phyloP scores from a whole-genome alignment of 2,888 invertebrate species.

The Mycalesis mineus region DNA sequence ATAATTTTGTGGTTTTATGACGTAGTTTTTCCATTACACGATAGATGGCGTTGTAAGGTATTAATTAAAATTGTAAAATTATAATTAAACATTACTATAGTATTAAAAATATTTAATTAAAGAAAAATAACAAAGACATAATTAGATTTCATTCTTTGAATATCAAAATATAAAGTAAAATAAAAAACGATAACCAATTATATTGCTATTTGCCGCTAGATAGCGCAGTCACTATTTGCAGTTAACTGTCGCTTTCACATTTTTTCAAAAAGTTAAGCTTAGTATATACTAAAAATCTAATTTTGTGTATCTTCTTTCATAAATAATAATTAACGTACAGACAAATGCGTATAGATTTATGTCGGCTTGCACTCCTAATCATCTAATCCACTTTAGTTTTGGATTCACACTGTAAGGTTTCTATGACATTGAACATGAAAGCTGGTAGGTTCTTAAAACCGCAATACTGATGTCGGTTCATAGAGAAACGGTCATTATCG shows the following conservation, averaged over 20 bases:
- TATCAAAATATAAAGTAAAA: too few species aligned
- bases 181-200: too few species aligned
- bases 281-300: too few species aligned
- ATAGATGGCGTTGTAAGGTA: not conserved
- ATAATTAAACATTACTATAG: too few species aligned
- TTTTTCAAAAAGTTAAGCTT: too few species aligned
- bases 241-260: too few species aligned
- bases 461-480: not conserved
- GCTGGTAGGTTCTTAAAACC: not conserved
- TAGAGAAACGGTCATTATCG: not conserved
- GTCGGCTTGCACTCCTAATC: not conserved
- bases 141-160: too few species aligned
- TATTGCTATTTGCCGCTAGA: not conserved
- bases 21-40: not conserved
- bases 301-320: too few species aligned
- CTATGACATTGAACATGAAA: slow-evolving; percentile 18
- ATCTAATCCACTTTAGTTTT: slow-evolving; percentile 9
- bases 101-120: too few species aligned
- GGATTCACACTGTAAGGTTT: slow-evolving; percentile 11
- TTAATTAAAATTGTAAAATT: not conserved
- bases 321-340: not conserved
- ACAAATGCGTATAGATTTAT: not conserved
- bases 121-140: too few species aligned
- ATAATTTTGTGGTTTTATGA: too few species aligned
- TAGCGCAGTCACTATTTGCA: not conserved